Evolutionary conservation across 2,888 invertebrate species (phyloP).

Genomic region (Lepidochitona cinerea): DNA sequence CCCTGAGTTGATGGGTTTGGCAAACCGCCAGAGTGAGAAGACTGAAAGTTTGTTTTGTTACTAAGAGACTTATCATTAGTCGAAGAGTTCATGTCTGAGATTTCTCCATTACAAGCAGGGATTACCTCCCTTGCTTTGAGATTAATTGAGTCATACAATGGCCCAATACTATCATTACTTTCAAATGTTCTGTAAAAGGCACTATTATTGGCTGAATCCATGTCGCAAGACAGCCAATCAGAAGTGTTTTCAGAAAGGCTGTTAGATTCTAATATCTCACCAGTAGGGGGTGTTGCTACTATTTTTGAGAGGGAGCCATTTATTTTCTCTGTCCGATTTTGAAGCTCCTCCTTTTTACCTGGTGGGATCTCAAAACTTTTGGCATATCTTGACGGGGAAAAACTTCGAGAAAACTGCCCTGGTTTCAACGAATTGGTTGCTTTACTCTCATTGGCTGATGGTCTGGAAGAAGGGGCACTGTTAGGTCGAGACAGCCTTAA

Average conservation of each 20-base stretch:
- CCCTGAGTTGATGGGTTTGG: background rate
- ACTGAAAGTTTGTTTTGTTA: too few relatives aligned
- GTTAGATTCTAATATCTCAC: background rate
- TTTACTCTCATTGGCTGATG: background rate
- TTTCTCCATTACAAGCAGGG: background rate
- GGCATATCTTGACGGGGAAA: conserved; percentile 1
- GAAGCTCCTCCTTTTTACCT: background rate
- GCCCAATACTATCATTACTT: background rate
- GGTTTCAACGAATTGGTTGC: too few relatives aligned
- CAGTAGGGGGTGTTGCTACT: background rate
- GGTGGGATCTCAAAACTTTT: conserved; percentile 7
- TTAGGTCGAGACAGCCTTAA: background rate
- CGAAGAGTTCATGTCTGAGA: too few relatives aligned
- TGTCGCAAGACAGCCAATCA: conserved; percentile 7
- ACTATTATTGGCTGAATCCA: background rate
- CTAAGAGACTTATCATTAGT: too few relatives aligned
- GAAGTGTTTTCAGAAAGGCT: background rate
- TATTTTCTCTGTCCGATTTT: background rate
- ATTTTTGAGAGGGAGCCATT: background rate
- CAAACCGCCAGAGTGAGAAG: too few relatives aligned
- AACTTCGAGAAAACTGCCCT: background rate
- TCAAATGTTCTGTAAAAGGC: too few relatives aligned
- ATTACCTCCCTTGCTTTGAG: background rate
- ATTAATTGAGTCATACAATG: background rate
- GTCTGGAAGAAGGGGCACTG: background rate